Percentiles rank a stretch among this genome's conserved stretches.
Evolutionary conservation across 2,888 invertebrate species (phyloP).

Genomic region (Abscondita cerata): DNA sequence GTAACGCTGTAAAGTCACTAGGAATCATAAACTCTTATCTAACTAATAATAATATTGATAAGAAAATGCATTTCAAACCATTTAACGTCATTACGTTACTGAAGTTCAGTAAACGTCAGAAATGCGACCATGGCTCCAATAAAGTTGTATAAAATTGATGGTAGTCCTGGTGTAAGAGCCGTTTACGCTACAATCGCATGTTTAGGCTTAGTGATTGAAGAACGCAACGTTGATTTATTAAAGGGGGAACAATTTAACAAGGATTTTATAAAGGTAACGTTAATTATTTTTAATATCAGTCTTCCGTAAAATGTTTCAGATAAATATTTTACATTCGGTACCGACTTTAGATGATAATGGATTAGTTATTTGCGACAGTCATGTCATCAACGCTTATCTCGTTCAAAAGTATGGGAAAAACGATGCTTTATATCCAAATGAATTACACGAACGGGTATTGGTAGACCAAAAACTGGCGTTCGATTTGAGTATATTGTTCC

Average conservation of each 20-base stretch:
- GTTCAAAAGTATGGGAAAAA: conserved; percentile 61
- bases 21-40: no score
- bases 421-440: conserved; percentile 62
- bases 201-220: conserved; percentile 57
- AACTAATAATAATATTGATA: no score
- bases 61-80: no score
- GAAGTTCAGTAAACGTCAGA: no score
- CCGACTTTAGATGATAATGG: conserved; percentile 64
- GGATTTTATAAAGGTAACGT: conserved; percentile 49
- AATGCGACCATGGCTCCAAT: no score
- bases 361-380: conserved; percentile 66
- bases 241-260: conserved; percentile 55
- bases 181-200: conserved; percentile 59
- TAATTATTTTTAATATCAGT: no score
- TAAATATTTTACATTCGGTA: conserved; percentile 69
- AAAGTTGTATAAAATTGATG: no score
- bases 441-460: conserved; percentile 58
- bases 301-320: no score
- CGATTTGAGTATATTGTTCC: conserved; percentile 52
- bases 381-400: conserved; percentile 68
- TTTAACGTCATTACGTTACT: no score
- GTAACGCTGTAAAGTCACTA: no score
- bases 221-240: conserved; percentile 55
- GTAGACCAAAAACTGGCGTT: conserved; percentile 63
- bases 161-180: conserved; percentile 60